These are phyloP conservation scores for Papilio aristodemus DNA, from an alignment of 1,140 invertebrate species.

Conservation along the genomic window DNA sequence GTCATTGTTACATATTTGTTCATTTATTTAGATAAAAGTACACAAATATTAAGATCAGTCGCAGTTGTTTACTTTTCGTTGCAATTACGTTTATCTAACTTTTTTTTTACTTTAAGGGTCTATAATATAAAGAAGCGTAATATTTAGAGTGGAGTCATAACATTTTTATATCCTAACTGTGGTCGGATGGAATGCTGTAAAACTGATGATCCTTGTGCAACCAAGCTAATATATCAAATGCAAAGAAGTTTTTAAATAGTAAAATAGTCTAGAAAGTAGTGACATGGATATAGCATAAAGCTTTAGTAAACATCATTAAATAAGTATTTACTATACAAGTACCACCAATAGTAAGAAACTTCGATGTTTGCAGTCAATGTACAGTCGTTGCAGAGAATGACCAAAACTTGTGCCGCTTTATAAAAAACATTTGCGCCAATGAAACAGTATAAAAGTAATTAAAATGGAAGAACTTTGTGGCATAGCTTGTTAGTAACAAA, in stretches of 20 bases:
- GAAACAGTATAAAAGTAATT: slow-evolving; percentile 24
- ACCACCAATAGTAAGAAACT: slow-evolving; percentile 9
- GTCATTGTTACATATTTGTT: background rate
- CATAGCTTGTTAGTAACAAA: slow-evolving; percentile 23
- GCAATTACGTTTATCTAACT: no score
- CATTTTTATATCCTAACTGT: slow-evolving; percentile 20
- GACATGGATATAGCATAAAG: no score
- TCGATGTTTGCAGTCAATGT: slow-evolving; percentile 5
- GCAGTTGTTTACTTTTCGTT: no score
- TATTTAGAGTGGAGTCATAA: slow-evolving; percentile 21
- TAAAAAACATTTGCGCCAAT: slow-evolving; percentile 24
- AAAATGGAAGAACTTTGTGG: slow-evolving; percentile 21
- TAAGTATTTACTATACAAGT: background rate
- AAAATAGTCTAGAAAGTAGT: no score
- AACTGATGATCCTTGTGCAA: slow-evolving; percentile 12
- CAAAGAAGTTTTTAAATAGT: slow-evolving; percentile 10
- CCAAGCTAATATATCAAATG: background rate
- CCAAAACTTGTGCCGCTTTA: slow-evolving; percentile 26
- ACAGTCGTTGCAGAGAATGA: background rate
- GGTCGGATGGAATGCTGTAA: slow-evolving; percentile 13
- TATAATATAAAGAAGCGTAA: background rate
- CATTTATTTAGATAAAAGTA: no score
- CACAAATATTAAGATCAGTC: no score
- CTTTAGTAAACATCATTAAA: background rate
- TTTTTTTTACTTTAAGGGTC: background rate